Evolutionary conservation across 1,140 invertebrate genomes (phyloP).

Genomic region (Leptonema lineaticorne): DNA sequence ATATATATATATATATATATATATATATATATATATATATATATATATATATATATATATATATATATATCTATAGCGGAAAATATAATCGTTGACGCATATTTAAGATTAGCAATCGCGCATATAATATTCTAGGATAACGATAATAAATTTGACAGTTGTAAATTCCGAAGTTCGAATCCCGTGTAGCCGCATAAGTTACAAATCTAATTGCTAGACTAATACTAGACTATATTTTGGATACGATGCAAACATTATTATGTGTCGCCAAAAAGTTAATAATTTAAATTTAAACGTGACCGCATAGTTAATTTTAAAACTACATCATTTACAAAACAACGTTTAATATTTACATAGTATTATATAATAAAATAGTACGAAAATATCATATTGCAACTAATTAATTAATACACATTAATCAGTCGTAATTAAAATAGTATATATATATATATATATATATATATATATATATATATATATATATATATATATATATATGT

Average conservation of each 20-base stretch:
- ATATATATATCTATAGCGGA: too few species aligned
- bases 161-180: constrained; percentile 12
- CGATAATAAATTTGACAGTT: constrained; percentile 5
- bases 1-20: too few species aligned
- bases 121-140: not conserved
- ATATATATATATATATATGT: constrained; percentile 5
- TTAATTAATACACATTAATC: not conserved
- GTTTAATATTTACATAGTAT: not conserved
- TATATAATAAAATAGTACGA: not conserved
- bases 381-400: too few species aligned
- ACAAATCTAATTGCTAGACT: not conserved
- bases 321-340: too few species aligned
- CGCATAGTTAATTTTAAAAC: too few species aligned
- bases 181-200: not conserved
- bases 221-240: too few species aligned
- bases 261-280: not conserved
- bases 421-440: not conserved
- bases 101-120: not conserved
- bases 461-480: not conserved
- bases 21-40: too few species aligned
- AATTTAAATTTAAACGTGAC: not conserved
- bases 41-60: too few species aligned
- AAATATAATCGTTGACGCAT: not conserved
- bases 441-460: constrained; percentile 5
- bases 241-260: not conserved